Conservation (phyloP, 1,140 invertebrate genomes). For the Pollicipes pollicipes region DNA sequence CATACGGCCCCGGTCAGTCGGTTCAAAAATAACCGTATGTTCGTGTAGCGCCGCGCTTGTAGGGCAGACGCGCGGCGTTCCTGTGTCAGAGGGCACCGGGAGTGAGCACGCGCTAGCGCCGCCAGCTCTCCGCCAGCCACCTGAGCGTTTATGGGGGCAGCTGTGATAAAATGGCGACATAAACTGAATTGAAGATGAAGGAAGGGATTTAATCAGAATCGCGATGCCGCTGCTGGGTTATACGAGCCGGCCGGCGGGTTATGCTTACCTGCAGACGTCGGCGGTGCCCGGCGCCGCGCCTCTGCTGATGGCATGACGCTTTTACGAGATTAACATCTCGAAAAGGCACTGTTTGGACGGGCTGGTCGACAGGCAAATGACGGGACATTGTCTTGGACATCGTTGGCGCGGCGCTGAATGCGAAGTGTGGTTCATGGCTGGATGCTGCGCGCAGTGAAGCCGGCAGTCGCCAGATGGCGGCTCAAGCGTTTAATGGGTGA, state of each 20-base stretch:
- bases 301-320: background rate
- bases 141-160: background rate
- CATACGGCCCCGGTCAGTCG: background rate
- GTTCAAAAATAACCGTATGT: background rate
- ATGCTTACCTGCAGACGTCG: background rate
- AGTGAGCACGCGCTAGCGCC: too few relatives aligned
- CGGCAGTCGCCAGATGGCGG: too few relatives aligned
- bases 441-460: too few relatives aligned
- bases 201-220: constrained; percentile 2
- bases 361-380: background rate
- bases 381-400: background rate
- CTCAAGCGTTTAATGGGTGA: too few relatives aligned
- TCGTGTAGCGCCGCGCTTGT: background rate
- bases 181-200: constrained; percentile 2
- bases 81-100: background rate
- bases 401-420: background rate
- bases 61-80: too few relatives aligned
- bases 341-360: background rate
- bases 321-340: constrained; percentile 1
- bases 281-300: too few relatives aligned
- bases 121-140: too few relatives aligned
- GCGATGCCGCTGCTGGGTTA: background rate
- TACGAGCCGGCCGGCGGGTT: background rate
- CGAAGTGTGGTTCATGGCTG: too few relatives aligned
- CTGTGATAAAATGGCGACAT: background rate